These are phyloP conservation scores for Phyllotreta striolata DNA, from an alignment of 2,888 invertebrate species.

Conservation along the genomic window DNA sequence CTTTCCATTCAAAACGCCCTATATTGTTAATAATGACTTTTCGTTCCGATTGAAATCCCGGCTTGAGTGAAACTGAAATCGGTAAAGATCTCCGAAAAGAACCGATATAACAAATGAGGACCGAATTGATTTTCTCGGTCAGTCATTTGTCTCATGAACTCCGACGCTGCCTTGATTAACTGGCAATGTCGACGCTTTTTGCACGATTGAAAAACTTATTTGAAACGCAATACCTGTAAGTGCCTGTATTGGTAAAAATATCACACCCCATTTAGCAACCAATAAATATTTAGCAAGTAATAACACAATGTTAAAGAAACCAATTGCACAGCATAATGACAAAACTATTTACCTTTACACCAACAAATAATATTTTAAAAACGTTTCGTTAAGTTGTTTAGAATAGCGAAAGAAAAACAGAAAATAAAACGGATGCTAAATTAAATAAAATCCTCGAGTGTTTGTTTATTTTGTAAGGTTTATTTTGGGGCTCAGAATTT, in stretches of 20 bases:
- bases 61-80: constrained; percentile 37
- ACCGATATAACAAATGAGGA: constrained; percentile 51
- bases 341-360: too few species aligned
- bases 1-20: constrained; percentile 28
- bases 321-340: too few species aligned
- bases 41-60: constrained; percentile 38
- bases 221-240: constrained; percentile 44
- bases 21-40: constrained; percentile 38
- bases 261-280: too few species aligned
- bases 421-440: too few species aligned
- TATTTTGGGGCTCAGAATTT: too few species aligned
- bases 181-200: constrained; percentile 50
- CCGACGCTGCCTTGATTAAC: constrained; percentile 53
- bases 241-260: constrained; percentile 25
- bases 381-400: too few species aligned
- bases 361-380: too few species aligned
- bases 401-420: too few species aligned
- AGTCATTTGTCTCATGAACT: constrained; percentile 55
- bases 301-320: too few species aligned
- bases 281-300: too few species aligned
- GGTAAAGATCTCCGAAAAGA: constrained; percentile 40
- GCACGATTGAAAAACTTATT: constrained; percentile 51
- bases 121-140: constrained; percentile 56
- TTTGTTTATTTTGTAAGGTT: too few species aligned
- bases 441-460: too few species aligned